Conservation (phyloP, 2,113 vertebrate genomes). For the Brachypodius melanocephalos region DNA sequence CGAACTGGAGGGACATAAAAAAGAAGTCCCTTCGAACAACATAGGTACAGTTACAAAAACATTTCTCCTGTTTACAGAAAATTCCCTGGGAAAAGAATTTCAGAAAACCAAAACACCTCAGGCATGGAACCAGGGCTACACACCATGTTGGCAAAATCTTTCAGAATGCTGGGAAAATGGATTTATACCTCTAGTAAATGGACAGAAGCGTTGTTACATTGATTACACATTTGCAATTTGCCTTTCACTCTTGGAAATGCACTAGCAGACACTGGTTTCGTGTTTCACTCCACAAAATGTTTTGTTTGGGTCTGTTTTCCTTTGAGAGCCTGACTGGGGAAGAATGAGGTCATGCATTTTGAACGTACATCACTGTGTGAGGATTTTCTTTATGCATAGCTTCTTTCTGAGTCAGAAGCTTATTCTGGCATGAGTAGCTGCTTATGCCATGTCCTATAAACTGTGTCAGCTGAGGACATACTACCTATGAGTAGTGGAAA, state of each 20-base stretch:
- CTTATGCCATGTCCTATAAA: conserved; percentile 43
- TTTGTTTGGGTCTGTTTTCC: conserved; percentile 53
- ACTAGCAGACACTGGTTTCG: not conserved
- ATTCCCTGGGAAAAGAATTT: no score
- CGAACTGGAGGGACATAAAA: no score
- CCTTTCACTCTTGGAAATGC: conserved; percentile 1
- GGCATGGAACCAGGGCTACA: no score
- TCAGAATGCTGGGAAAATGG: not conserved
- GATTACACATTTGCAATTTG: not conserved
- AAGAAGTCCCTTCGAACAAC: no score
- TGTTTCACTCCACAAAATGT: not conserved
- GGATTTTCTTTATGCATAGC: conserved; percentile 47
- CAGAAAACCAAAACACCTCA: no score
- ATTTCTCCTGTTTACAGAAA: no score
- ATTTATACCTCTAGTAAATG: conserved; percentile 15
- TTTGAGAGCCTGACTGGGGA: not conserved
- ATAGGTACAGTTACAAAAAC: no score
- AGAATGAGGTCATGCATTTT: conserved; percentile 53
- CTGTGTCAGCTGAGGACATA: conserved; percentile 55
- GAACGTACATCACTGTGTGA: conserved; percentile 43
- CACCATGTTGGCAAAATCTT: not conserved
- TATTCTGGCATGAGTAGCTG: conserved; percentile 29
- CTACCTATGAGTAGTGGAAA: not conserved
- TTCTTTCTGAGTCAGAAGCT: conserved; percentile 53
- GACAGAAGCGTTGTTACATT: not conserved